Evolutionary conservation across 2,797 vertebrate genomes (phyloP), one percentile per base, ranked within the genome.

Genomic region (Sebastes goodei): DNA sequence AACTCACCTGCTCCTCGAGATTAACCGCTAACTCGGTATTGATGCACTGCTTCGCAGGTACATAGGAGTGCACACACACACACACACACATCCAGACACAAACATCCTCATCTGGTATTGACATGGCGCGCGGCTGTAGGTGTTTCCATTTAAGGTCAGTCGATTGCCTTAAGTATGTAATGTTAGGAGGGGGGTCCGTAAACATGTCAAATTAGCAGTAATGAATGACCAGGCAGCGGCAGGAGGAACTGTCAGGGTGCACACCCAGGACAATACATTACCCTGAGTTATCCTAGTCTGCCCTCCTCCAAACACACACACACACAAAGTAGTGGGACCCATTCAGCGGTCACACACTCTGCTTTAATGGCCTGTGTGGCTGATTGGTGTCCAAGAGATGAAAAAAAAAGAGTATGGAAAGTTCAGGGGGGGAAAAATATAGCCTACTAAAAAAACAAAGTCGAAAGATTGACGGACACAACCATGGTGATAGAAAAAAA

Each of bases 191-290:
- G 91, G 93, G 92, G 94, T 94, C 92, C 84, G 94, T 96, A 96
- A 96, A 96, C 94, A 95, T 91, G 94, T 96, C 94, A 96, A 96
- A 95, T 96, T 95, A 96, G 94, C 84, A 91, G 89, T 95, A 96
- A 96, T 96, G 94, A 95, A 96, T 95, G 90, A 93, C 90, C 92
- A 88, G 90, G 85, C 90, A 80, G 69, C 56, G 68, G 91, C 91
- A 86, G 93, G 85, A 86, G 85, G 88, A 91, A 88, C 91, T 94
- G 94, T 94, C 94, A 93, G 87, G 88, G 90, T 84, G 88, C 83
- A 86, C 76, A 65, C 76, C 92, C 91, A 88, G 93, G 91, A 94
- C 94, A 92, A 94, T 94, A 94, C 92, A 95, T 95, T 95, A 95
- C 92, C 86, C 89, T 94, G 94, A 95, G 94, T 95, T 95, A 95